Evolutionary conservation across 2,113 vertebrate species (phyloP).

Genomic region (Gadus chalcogrammus): DNA sequence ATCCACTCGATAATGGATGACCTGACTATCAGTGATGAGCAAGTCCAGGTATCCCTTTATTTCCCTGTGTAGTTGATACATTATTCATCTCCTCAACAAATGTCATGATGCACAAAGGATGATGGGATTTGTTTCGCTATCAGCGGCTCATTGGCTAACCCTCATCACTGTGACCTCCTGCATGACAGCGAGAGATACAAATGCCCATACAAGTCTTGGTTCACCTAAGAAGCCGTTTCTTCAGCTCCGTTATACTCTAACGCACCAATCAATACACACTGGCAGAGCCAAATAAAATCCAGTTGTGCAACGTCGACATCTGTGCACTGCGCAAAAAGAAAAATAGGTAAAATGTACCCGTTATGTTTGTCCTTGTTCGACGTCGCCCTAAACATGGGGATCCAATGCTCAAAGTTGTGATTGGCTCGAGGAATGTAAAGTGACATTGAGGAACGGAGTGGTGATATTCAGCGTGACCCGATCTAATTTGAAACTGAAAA

Average conservation of each 20-base stretch:
- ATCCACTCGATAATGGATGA: no score
- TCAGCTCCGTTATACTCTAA: constrained; percentile 23
- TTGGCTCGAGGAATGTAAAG: not conserved
- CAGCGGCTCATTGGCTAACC: constrained; percentile 36
- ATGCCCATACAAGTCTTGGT: constrained; percentile 26
- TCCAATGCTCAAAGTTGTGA: not conserved
- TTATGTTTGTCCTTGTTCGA: not conserved
- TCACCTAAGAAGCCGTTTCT: constrained; percentile 5
- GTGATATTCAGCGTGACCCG: not conserved
- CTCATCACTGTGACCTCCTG: constrained; percentile 44
- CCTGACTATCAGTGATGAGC: no score
- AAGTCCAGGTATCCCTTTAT: no score
- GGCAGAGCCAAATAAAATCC: not conserved
- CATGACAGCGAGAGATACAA: constrained; percentile 27
- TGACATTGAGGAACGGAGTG: not conserved
- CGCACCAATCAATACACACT: constrained; percentile 23
- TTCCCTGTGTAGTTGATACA: no score
- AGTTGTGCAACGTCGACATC: not conserved
- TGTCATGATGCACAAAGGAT: constrained; percentile 30
- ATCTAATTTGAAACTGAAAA: not conserved
- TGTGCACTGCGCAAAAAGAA: not conserved
- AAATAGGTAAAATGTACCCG: no score
- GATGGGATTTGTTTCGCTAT: constrained; percentile 51
- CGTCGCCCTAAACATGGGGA: not conserved
- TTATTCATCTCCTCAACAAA: not conserved